phyloP scores from a whole-genome alignment of 2,113 vertebrate species.

The Aepyceros melampus region DNA sequence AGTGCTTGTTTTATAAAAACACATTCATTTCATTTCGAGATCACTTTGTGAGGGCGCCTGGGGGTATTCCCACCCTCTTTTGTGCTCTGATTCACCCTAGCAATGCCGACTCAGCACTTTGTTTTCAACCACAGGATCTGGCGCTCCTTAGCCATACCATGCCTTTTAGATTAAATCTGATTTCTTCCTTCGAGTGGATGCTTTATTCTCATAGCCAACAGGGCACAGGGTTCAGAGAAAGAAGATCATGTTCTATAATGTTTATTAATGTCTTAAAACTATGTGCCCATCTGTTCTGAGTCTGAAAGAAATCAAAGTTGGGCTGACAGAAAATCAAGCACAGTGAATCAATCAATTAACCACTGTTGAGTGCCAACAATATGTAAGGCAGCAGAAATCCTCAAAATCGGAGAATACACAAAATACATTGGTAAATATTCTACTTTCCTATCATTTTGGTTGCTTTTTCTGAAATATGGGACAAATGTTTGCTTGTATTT shows the following conservation, averaged over 20 bases:
- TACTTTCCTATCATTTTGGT: not conserved
- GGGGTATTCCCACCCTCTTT: not conserved
- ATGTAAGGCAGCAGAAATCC: not conserved
- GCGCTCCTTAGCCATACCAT: not conserved
- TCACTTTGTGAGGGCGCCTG: not conserved
- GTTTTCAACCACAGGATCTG: not conserved
- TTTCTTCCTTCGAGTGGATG: slow-evolving; percentile 37
- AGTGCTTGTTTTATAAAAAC: not conserved
- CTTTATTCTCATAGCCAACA: slow-evolving; percentile 50
- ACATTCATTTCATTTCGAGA: not conserved
- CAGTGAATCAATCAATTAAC: not conserved
- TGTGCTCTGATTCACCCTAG: not conserved
- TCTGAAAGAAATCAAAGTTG: slow-evolving; percentile 32
- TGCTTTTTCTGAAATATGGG: not conserved
- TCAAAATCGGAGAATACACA: not conserved
- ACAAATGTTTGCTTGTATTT: not conserved
- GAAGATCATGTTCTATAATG: slow-evolving; percentile 45
- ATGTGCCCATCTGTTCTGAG: slow-evolving; percentile 41
- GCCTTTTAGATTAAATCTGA: slow-evolving; percentile 56
- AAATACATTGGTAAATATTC: not conserved
- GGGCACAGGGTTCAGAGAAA: slow-evolving; percentile 23
- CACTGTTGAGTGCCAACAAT: not conserved
- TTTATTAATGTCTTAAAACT: slow-evolving; percentile 48
- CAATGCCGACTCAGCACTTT: not conserved
- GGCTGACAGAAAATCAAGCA: not conserved